Conservation (phyloP, 2,888 invertebrate species). For the Polydesmus complanatus region DNA sequence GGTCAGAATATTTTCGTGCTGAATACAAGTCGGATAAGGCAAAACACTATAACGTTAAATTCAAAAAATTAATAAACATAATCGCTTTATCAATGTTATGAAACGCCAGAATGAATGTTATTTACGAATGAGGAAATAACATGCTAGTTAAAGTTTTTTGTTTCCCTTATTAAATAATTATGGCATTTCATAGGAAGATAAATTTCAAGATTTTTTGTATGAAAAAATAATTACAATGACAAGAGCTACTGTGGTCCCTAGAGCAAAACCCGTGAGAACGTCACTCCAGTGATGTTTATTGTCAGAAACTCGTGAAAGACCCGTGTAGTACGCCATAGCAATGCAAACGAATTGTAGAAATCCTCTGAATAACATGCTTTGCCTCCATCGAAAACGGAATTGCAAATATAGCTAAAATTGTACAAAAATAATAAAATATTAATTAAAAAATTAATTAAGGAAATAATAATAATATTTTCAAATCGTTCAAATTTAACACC, state of each 20-base stretch:
- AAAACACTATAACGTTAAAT: constrained; percentile 10
- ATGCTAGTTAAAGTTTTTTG: too few species aligned
- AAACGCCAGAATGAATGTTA: too few species aligned
- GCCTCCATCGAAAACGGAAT: constrained; percentile 61
- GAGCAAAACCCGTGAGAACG: constrained; percentile 60
- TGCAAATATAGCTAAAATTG: constrained; percentile 62
- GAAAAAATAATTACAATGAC: constrained; percentile 24
- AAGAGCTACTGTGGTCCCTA: constrained; percentile 36
- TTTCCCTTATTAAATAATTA: too few species aligned
- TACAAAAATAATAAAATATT: constrained; percentile 2
- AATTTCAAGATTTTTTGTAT: too few species aligned
- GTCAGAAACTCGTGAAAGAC: constrained; percentile 81
- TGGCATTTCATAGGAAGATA: too few species aligned
- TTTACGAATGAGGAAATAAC: too few species aligned
- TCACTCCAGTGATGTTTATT: constrained; percentile 99
- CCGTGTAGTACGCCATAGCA: constrained; percentile 67
- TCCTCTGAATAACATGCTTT: constrained; percentile 65
- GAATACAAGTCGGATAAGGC: constrained; percentile 8
- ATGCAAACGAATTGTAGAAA: constrained; percentile 69
- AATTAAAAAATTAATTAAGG: neutral
- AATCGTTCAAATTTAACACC: neutral
- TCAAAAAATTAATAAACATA: too few species aligned
- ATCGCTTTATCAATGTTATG: too few species aligned
- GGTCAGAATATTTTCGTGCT: too few species aligned
- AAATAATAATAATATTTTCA: neutral